Evolutionary conservation across 2,888 invertebrate species (phyloP), one percentile per base, ranked within the genome.

Genomic region (Drosophila parthenogenetica): DNA sequence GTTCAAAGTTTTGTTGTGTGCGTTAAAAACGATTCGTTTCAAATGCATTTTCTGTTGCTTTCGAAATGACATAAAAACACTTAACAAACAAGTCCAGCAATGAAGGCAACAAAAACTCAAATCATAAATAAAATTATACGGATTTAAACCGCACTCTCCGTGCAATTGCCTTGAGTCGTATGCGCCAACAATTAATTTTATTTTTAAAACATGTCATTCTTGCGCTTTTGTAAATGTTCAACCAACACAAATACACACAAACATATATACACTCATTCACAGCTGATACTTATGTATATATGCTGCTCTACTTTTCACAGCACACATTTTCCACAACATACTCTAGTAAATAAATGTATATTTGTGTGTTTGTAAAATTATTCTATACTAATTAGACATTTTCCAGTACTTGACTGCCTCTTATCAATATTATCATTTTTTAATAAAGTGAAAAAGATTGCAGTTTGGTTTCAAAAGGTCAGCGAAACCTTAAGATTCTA

Each of bases 381-480:
- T 58, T 72, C 46, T 70, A 54, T 65, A 63, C 62, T 72, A 80
- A 82, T 81, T 79, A 81, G 59, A 54, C 50, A 50, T 3, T 29
- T 17, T 50, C 49, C 61, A 10, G 69, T 29, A 39, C 43, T 58
- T 39, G 39, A 37, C 43, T n/a, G 39, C 13, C 45, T 53, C 68
- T 85, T 82, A 82, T 82, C 81, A 81, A 61, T 73, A 79, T 79
- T 77, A 79, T 76, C 68, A 80, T 62, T 68, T 49, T 14, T 4
- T 29, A 29, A 29, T 29, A 29, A 64, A 54, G 50, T 72, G 54
- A 61, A 43, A 60, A 43, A 62, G 68, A 73, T 70, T 79, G 53
- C 74, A 57, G 54, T 64, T 51, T 35, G 61, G 25, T 55, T 63
- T 63, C 58, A 10, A 58, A 55, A 55, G 68, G 72, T 76, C 60